A percentile compares a stretch with the other conserved stretches of the same genome.
phyloP scores from a whole-genome alignment of 2,797 vertebrate genomes.

The Peromyscus eremicus region DNA sequence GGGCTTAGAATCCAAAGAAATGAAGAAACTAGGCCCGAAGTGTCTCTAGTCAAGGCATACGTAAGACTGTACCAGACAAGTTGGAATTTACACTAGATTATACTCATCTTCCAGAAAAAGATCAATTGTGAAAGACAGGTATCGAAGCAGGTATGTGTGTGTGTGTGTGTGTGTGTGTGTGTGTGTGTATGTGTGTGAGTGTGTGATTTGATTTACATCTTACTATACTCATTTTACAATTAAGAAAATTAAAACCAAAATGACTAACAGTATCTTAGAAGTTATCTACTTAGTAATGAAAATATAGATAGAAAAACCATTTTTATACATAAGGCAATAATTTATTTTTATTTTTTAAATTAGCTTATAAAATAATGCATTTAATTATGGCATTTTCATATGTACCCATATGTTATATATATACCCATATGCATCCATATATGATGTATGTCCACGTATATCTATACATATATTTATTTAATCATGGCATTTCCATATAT shows the following conservation, averaged over 20 bases:
- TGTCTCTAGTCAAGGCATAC: not conserved
- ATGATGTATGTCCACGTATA: not conserved
- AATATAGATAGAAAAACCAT: not conserved
- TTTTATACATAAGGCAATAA: not conserved
- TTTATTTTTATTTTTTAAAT: not conserved
- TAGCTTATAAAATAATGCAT: not conserved
- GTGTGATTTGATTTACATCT: not conserved
- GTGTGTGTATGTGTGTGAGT: not conserved
- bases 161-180: not conserved
- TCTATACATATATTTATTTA: not conserved
- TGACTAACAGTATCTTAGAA: not conserved
- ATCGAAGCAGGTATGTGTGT: not conserved
- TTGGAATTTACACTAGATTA: not conserved
- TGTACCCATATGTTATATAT: not conserved
- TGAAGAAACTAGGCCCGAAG: not conserved
- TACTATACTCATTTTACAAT: not conserved
- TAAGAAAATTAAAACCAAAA: not conserved
- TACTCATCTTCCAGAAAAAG: not conserved
- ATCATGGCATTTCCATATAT: not conserved
- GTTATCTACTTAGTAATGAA: not conserved
- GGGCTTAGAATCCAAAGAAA: conserved; percentile 18
- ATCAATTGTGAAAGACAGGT: not conserved
- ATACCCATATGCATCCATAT: not conserved
- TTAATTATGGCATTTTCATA: not conserved
- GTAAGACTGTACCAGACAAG: not conserved